phyloP scores from a whole-genome alignment of 1,140 invertebrate species.

The Goniozus legneri region DNA sequence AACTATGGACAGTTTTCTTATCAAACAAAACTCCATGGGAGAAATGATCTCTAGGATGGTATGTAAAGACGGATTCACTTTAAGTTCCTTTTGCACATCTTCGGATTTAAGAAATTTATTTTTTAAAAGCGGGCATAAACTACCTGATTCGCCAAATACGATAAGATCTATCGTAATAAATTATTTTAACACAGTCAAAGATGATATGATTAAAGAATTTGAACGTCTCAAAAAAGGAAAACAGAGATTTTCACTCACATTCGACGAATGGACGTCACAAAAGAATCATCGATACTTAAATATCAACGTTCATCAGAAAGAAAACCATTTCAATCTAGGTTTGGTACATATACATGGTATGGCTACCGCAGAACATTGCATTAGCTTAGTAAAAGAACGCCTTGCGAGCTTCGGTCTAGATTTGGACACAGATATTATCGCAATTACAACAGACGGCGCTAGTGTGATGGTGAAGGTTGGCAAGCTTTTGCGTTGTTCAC shows the following conservation, averaged over 20 bases:
- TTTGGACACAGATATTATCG: constrained; percentile 13
- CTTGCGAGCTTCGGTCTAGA: constrained; percentile 7
- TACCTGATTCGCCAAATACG: constrained; percentile 19
- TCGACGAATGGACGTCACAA: constrained; percentile 28
- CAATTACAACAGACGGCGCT: constrained; percentile 12
- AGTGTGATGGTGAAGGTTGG: constrained; percentile 4
- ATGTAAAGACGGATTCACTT: constrained; percentile 20
- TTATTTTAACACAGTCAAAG: constrained; percentile 17
- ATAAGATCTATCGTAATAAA: constrained; percentile 21
- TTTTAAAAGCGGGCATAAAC: constrained; percentile 18
- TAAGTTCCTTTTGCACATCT: constrained; percentile 19
- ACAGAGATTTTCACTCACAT: constrained; percentile 26
- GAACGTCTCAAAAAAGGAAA: constrained; percentile 16
- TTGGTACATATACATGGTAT: constrained; percentile 24
- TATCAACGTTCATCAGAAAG: constrained; percentile 23
- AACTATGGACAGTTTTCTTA: constrained; percentile 18
- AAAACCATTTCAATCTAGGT: constrained; percentile 23
- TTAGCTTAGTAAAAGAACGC: constrained; percentile 6
- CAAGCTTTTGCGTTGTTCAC: constrained; percentile 3
- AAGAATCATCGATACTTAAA: constrained; percentile 28
- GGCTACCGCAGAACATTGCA: constrained; percentile 20
- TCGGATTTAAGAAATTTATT: constrained; percentile 19
- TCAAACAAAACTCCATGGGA: constrained; percentile 22
- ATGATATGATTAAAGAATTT: constrained; percentile 9
- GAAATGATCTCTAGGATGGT: constrained; percentile 25